Evolutionary conservation across 2,888 invertebrate species (phyloP).

Genomic region (Volucella bombylans): DNA sequence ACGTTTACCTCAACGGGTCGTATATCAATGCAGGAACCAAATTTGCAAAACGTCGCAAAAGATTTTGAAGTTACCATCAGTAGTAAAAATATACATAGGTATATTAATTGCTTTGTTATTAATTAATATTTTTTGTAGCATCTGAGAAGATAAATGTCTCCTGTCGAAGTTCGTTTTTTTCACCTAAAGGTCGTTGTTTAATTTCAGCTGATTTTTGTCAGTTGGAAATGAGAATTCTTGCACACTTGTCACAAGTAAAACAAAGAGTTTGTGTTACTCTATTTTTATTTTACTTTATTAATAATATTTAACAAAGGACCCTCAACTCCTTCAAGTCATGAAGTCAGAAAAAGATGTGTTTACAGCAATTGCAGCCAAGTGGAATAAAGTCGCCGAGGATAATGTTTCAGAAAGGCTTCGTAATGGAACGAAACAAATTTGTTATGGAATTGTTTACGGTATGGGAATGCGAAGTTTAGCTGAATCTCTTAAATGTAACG

Average conservation of each 20-base stretch:
- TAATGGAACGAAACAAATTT: constrained; percentile 94
- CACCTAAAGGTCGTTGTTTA: constrained; percentile 85
- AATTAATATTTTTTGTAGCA: constrained; percentile 45
- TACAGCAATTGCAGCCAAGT: constrained; percentile 91
- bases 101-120: not conserved
- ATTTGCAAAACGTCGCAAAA: constrained; percentile 94
- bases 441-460: constrained; percentile 98
- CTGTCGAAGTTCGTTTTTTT: constrained; percentile 88
- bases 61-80: constrained; percentile 86
- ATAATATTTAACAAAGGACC: constrained; percentile 84
- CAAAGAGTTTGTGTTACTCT: not conserved
- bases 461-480: constrained; percentile 94
- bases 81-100: constrained; percentile 44
- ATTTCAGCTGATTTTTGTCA: constrained; percentile 98
- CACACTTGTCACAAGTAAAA: constrained; percentile 89
- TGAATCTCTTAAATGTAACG: constrained; percentile 89
- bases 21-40: constrained; percentile 95
- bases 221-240: constrained; percentile 95
- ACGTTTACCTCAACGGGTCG: constrained; percentile 90
- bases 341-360: constrained; percentile 90
- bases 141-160: constrained; percentile 78
- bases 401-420: constrained; percentile 91
- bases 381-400: constrained; percentile 87
- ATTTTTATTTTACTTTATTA: not conserved
- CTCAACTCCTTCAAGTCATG: constrained; percentile 87